A percentile compares a stretch with the other conserved stretches of the same genome.
Conservation (phyloP, 2,113 vertebrate species). For the Drymodes brunneopygia region DNA sequence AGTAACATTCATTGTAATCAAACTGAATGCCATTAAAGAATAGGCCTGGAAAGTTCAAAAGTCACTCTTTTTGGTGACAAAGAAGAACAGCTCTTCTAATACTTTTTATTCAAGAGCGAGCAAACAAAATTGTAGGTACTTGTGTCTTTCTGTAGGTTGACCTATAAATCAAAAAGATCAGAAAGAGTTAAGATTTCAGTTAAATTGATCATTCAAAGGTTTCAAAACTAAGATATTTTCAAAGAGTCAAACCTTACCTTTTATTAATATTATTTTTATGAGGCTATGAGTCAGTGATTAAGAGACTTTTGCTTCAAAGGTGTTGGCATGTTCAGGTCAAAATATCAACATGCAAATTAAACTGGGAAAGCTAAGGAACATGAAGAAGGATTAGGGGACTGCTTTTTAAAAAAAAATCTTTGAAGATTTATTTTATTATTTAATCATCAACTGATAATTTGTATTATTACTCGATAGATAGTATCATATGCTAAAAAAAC, state of each 20-base stretch:
- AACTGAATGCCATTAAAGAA: neutral
- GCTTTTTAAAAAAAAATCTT: neutral
- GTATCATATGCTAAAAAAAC: neutral
- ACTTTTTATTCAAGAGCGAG: neutral
- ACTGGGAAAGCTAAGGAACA: neutral
- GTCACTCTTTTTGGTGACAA: neutral
- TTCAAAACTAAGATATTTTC: neutral
- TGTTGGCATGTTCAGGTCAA: neutral
- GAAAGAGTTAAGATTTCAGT: neutral
- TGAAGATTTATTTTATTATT: neutral
- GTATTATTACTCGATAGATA: neutral
- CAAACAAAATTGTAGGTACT: neutral
- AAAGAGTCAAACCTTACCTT: neutral
- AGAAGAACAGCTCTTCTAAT: neutral
- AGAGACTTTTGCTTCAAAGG: neutral
- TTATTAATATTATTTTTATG: neutral
- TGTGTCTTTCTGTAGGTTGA: neutral
- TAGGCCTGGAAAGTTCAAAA: neutral
- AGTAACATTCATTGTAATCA: neutral
- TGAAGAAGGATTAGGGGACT: neutral
- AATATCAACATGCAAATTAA: neutral
- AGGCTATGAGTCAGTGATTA: neutral
- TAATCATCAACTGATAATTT: neutral
- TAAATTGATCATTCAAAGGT: neutral
- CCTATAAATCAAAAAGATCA: neutral